Percentiles rank a stretch among this genome's conserved stretches.
Conservation (phyloP, 2,888 invertebrate genomes). For the Amitus sp. region DNA sequence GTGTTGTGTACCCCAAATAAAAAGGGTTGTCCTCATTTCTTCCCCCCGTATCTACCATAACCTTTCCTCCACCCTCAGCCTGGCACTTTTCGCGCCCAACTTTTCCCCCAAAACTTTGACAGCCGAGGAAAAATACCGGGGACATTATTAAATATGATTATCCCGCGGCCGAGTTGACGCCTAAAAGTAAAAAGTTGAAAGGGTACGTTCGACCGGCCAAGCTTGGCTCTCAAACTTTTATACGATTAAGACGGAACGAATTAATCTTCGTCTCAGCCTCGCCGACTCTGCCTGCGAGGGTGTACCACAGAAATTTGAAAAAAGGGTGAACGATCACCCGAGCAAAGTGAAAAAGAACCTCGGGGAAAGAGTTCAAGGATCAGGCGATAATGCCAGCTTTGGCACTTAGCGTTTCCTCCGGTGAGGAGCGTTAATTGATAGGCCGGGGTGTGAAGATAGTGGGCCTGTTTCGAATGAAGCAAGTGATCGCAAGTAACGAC, state of each 20-base stretch:
- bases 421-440: slow-evolving; percentile 2
- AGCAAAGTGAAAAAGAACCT: slow-evolving; percentile 47
- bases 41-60: slow-evolving; percentile 23
- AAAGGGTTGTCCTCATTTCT: slow-evolving; percentile 60
- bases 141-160: slow-evolving; percentile 64
- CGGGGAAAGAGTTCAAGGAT: slow-evolving; percentile 39
- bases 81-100: slow-evolving; percentile 48
- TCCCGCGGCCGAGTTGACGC: slow-evolving; percentile 41
- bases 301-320: slow-evolving; percentile 48
- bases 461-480: too few species aligned
- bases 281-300: slow-evolving; percentile 53
- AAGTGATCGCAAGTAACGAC: too few species aligned
- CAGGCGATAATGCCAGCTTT: slow-evolving; percentile 18
- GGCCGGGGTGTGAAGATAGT: too few species aligned
- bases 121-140: slow-evolving; percentile 58
- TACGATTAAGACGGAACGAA: slow-evolving; percentile 66
- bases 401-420: slow-evolving; percentile 10
- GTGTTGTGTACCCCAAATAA: slow-evolving; percentile 63
- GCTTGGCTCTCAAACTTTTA: slow-evolving; percentile 64
- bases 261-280: slow-evolving; percentile 64
- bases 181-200: slow-evolving; percentile 50
- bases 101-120: slow-evolving; percentile 55
- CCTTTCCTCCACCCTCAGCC: slow-evolving; percentile 19
- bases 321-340: slow-evolving; percentile 51
- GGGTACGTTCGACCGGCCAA: slow-evolving; percentile 47